phyloP scores from a whole-genome alignment of 1,140 invertebrate genomes.

The Drosophila parvula region DNA sequence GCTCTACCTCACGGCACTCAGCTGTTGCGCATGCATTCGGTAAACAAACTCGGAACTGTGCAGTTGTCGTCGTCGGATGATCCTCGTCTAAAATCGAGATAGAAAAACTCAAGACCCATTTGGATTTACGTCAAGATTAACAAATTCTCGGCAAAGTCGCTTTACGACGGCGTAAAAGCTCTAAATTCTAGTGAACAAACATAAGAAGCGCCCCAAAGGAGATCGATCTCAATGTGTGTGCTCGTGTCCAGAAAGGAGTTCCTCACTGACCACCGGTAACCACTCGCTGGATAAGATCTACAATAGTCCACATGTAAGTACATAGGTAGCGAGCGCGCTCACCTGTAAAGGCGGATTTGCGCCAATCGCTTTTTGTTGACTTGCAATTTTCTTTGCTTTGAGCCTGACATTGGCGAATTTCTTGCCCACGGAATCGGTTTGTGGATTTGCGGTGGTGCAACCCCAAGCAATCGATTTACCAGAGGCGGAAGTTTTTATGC shows the following conservation, averaged over 20 bases:
- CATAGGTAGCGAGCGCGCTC: neutral
- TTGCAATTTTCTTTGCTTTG: slow-evolving; percentile 30
- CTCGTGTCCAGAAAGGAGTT: neutral
- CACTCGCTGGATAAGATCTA: slow-evolving; percentile 11
- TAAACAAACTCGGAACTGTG: slow-evolving; percentile 26
- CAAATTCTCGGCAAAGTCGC: slow-evolving; percentile 13
- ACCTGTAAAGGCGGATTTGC: slow-evolving; percentile 40
- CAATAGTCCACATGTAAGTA: slow-evolving; percentile 54
- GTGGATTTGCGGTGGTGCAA: slow-evolving; percentile 24
- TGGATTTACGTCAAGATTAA: slow-evolving; percentile 59
- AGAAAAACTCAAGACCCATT: slow-evolving; percentile 38
- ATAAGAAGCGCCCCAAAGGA: slow-evolving; percentile 4
- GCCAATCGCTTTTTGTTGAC: slow-evolving; percentile 29
- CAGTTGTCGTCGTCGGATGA: slow-evolving; percentile 26
- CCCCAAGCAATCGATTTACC: slow-evolving; percentile 35
- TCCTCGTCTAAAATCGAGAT: slow-evolving; percentile 4
- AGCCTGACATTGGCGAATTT: slow-evolving; percentile 48
- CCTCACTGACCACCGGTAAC: slow-evolving; percentile 3
- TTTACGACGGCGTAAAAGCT: slow-evolving; percentile 9
- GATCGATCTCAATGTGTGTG: slow-evolving; percentile 35
- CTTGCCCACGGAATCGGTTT: slow-evolving; percentile 34
- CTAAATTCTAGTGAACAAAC: slow-evolving; percentile 13
- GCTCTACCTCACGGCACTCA: neutral
- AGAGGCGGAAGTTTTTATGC: slow-evolving; percentile 31
- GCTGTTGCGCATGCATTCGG: slow-evolving; percentile 16